phyloP scores from a whole-genome alignment of 2,888 invertebrate species.

The Tenodera sinensis region DNA sequence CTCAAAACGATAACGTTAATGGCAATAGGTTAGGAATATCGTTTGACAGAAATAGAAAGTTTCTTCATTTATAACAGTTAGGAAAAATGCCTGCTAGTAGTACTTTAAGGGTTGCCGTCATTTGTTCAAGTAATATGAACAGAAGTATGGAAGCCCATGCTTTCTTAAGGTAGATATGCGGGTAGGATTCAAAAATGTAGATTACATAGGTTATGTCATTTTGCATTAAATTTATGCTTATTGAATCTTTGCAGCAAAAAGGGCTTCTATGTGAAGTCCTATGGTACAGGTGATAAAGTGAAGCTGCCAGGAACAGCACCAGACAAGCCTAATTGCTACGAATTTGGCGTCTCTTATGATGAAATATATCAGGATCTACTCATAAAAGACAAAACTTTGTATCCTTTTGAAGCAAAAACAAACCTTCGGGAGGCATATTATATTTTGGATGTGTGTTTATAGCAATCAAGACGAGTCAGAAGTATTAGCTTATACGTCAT shows the following conservation, averaged over 20 bases:
- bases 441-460: too few relatives aligned
- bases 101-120: constrained; percentile 78
- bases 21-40: background rate
- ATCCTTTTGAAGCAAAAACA: constrained; percentile 48
- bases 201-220: background rate
- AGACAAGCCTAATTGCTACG: constrained; percentile 94
- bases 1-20: background rate
- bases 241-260: constrained; percentile 69
- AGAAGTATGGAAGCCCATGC: constrained; percentile 99
- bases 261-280: constrained; percentile 92
- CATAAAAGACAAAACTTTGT: constrained; percentile 87
- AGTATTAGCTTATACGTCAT: too few relatives aligned
- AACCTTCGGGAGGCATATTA: background rate
- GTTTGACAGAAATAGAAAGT: background rate
- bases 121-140: constrained; percentile 99
- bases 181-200: background rate
- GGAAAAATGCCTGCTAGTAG: constrained; percentile 24
- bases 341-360: constrained; percentile 93
- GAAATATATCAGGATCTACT: constrained; percentile 91
- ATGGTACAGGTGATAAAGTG: constrained; percentile 91
- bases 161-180: constrained; percentile 63
- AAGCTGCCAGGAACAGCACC: constrained; percentile 93
- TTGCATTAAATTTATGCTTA: background rate
- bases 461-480: too few relatives aligned
- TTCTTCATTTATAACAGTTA: background rate